These are phyloP conservation scores for Cyprinodon variegatus DNA, from an alignment of 2,113 vertebrate species.

Conservation along the genomic window DNA sequence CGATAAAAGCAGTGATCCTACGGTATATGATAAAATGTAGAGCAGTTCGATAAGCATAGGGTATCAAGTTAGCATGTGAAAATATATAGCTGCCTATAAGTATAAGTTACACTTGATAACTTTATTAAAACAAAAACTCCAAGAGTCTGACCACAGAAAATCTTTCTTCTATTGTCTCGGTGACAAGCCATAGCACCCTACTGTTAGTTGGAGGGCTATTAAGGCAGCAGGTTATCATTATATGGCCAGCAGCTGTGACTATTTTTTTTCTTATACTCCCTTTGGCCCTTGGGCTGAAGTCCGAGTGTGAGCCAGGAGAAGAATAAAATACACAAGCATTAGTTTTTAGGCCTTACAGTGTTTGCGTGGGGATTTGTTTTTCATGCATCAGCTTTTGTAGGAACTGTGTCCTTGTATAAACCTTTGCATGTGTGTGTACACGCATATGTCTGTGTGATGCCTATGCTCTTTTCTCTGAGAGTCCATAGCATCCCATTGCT, in stretches of 20 bases:
- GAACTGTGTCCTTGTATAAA: not conserved
- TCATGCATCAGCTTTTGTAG: constrained; percentile 7
- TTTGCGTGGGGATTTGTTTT: not conserved
- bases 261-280: constrained; percentile 64
- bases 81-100: constrained; percentile 25
- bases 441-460: constrained; percentile 21
- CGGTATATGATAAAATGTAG: constrained; percentile 42
- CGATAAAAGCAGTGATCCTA: constrained; percentile 9
- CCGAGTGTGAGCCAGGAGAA: constrained; percentile 6
- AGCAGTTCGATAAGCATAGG: constrained; percentile 11
- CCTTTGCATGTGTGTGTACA: not conserved
- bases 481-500: constrained; percentile 57
- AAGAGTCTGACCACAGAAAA: constrained; percentile 21
- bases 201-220: constrained; percentile 58
- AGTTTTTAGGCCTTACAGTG: not conserved
- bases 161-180: constrained; percentile 50
- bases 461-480: constrained; percentile 29
- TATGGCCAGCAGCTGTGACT: constrained; percentile 55
- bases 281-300: constrained; percentile 30
- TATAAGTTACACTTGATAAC: constrained; percentile 4
- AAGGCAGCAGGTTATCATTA: constrained; percentile 71
- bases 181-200: constrained; percentile 54
- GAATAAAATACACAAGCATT: constrained; percentile 14
- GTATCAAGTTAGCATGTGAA: constrained; percentile 23
- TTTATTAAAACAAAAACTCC: constrained; percentile 52